phyloP scores from a whole-genome alignment of 2,888 invertebrate species.

The Onthophagus sagittarius region DNA sequence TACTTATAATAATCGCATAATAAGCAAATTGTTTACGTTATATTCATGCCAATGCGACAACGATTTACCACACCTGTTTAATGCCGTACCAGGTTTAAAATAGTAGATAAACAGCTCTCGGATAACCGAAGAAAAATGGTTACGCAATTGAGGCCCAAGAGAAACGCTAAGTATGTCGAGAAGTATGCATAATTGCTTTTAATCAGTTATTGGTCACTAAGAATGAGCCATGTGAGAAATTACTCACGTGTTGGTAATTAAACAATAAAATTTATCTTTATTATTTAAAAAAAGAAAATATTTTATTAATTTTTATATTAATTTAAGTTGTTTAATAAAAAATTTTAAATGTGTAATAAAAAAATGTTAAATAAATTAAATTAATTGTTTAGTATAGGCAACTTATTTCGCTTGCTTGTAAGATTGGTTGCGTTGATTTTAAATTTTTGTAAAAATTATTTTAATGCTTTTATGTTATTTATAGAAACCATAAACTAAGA shows the following conservation, averaged over 20 bases:
- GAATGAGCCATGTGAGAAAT: neutral
- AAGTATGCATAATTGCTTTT: neutral
- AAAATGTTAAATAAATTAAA: too few relatives aligned
- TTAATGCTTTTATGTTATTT: too few relatives aligned
- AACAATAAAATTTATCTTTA: too few relatives aligned
- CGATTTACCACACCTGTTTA: neutral
- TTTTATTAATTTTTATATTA: too few relatives aligned
- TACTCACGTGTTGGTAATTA: neutral
- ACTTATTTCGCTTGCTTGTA: too few relatives aligned
- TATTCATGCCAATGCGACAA: neutral
- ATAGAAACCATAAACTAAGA: too few relatives aligned
- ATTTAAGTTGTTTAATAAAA: too few relatives aligned
- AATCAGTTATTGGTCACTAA: neutral
- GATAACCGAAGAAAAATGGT: neutral
- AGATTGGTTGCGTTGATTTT: too few relatives aligned
- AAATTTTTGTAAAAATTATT: too few relatives aligned
- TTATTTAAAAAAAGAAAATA: too few relatives aligned
- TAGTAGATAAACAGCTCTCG: neutral
- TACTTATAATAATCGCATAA: neutral
- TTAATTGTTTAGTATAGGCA: too few relatives aligned
- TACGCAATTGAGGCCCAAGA: neutral
- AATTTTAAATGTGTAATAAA: too few relatives aligned
- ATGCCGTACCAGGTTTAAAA: neutral
- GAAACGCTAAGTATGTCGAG: neutral
- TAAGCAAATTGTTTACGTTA: neutral